Evolutionary conservation across 2,797 vertebrate genomes (phyloP), one percentile per base, ranked within the genome.

Genomic region (Pipistrellus kuhlii): DNA sequence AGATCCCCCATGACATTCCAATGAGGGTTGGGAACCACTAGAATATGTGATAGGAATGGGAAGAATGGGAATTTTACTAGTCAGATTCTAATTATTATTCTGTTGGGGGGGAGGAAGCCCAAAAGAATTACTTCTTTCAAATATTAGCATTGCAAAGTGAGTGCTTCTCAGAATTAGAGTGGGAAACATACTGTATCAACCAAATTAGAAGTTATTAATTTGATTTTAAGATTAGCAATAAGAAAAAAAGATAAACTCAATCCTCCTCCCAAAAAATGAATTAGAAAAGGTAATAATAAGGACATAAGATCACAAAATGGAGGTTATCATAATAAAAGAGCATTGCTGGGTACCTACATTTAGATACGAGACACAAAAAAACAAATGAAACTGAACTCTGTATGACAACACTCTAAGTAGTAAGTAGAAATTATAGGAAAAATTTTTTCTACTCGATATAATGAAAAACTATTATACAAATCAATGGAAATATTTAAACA

Each of bases 151-250:
- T 35, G 41, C 17, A 80, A 62, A 77, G 38, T 75, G 35, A 90
- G 30, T 32, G 8, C 11, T 44, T 64, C 64, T 87, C 44, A 87
- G 44, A 93, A 38, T 44, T 41, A 57, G 2, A 68, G 30, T 46
- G 35, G n/a, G 51, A 84, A 86, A 55, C 35, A 71, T 30, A 80
- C 51, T 32, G 41, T 25, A 48, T 4, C 12, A 86, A 53, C 6
- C 38, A 62, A 85, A 46, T 44, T 53, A 30, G 84, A 76, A 51
- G 8, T 30, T 38, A 85, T 27, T 64, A 71, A 76, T 68, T 89
- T 76, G 13, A 77, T 77, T 95, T 87, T 46, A 95, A 95, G 51
- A 75, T 44, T 73, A 90, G 72, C 18, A 68, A 68, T 23, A 76
- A 85, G 8, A 78, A 95, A 80, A 46, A 91, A 88, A 85, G 21